phyloP scores from a whole-genome alignment of 2,113 vertebrate species.

The Micronycteris hirsuta region DNA sequence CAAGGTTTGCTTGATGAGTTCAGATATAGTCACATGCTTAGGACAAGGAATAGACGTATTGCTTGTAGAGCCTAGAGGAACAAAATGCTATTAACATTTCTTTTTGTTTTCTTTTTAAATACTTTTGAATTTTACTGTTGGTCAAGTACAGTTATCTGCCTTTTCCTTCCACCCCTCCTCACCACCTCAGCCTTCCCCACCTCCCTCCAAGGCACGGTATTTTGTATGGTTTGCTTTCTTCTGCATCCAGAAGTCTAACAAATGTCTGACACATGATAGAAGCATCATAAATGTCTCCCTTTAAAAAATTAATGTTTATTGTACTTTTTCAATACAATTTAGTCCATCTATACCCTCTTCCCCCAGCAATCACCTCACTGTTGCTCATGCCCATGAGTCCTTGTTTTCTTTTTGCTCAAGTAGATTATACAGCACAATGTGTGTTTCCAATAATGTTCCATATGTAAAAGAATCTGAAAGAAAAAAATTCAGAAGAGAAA shows the following conservation, averaged over 20 bases:
- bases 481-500: not conserved
- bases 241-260: not conserved
- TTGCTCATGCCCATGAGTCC: too few species aligned
- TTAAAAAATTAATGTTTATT: not conserved
- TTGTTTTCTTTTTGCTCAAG: not conserved
- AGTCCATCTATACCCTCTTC: too few species aligned
- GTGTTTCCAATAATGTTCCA: not conserved
- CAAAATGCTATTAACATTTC: conserved; percentile 64
- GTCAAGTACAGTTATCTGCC: too few species aligned
- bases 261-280: not conserved
- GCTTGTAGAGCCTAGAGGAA: conserved; percentile 51
- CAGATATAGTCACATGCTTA: conserved; percentile 59
- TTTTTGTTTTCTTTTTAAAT: too few species aligned
- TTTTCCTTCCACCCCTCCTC: too few species aligned
- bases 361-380: too few species aligned
- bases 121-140: too few species aligned
- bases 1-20: conserved; percentile 54
- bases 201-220: not conserved
- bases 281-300: not conserved
- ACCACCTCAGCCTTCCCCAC: too few species aligned
- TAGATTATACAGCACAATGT: not conserved
- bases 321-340: too few species aligned
- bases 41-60: conserved; percentile 65
- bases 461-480: not conserved
- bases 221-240: not conserved